Conservation (phyloP, 2,888 invertebrate genomes). For the Ectemnius cavifrons region DNA sequence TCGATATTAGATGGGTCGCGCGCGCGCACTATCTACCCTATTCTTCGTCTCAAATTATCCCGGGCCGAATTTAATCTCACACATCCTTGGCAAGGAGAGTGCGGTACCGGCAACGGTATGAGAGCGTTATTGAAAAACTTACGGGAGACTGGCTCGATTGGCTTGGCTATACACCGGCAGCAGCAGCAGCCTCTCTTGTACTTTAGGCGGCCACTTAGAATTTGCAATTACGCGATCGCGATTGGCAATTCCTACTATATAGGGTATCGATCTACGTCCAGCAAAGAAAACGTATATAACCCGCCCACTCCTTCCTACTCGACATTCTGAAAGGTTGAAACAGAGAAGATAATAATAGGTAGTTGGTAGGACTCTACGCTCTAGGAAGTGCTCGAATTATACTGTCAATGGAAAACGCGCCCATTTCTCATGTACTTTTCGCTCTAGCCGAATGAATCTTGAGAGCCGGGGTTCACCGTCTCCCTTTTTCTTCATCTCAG, state of each 20-base stretch:
- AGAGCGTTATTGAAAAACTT: no score
- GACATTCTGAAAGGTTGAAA: conserved; percentile 12
- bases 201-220: conserved; percentile 8
- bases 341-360: conserved; percentile 24
- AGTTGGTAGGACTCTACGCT: background rate
- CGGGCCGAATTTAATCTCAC: no score
- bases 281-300: conserved; percentile 5
- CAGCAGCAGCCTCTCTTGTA: background rate
- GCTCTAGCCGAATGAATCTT: background rate
- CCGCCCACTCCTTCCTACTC: background rate
- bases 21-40: no score
- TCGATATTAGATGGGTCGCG: no score
- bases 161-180: no score
- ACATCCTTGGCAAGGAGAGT: no score
- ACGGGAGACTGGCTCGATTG: no score
- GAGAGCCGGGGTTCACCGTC: no score
- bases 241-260: background rate
- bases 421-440: conserved; percentile 17
- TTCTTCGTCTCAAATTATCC: no score
- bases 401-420: background rate
- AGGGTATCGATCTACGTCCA: conserved; percentile 13
- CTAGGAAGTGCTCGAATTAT: conserved; percentile 28
- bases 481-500: no score
- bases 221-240: conserved; percentile 23
- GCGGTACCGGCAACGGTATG: no score